phyloP scores from a whole-genome alignment of 2,797 vertebrate species.

The Lemur catta region DNA sequence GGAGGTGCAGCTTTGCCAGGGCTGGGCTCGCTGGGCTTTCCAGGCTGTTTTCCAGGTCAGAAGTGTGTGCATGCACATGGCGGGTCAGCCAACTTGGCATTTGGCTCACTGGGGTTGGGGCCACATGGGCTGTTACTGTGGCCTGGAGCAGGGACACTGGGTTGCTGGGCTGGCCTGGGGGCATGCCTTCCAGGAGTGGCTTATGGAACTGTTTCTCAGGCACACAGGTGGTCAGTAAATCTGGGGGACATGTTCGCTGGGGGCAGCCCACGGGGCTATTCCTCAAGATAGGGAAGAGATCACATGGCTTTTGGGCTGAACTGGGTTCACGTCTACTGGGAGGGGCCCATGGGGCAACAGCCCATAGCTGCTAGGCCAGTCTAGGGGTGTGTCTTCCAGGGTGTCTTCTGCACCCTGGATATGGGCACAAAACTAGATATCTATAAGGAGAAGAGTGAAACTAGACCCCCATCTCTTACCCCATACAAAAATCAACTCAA shows the following conservation, averaged over 20 bases:
- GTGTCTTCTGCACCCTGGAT: no score
- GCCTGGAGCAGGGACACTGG: not conserved
- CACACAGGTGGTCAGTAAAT: not conserved
- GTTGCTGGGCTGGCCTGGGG: not conserved
- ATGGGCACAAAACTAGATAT: no score
- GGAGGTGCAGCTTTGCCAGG: not conserved
- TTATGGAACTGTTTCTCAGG: not conserved
- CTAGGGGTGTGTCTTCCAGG: no score
- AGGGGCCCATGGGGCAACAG: no score
- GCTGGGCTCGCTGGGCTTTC: not conserved
- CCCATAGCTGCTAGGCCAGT: no score
- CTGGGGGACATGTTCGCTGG: not conserved
- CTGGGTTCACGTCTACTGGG: no score
- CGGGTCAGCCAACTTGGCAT: not conserved
- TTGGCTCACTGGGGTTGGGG: not conserved
- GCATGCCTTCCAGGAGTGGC: not conserved
- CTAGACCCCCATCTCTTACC: no score
- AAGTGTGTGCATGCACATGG: not conserved
- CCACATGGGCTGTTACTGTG: not conserved
- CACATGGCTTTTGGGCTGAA: not conserved
- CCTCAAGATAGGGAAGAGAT: not conserved
- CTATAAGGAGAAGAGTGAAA: no score
- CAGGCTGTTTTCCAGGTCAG: not conserved
- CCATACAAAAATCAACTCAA: no score
- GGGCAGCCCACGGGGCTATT: not conserved